Base-by-base conservation (phyloP, 2,888 invertebrate species). In the Aleiodes leptofemur region DNA sequence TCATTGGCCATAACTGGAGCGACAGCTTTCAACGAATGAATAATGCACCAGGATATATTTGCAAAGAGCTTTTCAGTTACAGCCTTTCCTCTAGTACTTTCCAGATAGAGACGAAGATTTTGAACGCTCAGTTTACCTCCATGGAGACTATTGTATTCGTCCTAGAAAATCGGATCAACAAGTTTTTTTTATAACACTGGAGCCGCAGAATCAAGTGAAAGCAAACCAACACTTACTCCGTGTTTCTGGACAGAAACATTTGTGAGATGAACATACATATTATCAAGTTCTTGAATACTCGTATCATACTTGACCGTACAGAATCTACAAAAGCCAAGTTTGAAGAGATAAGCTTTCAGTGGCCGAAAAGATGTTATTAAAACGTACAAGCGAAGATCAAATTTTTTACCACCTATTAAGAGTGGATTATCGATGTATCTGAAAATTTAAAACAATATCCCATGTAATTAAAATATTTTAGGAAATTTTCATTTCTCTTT, bases 221-320 rank as follows among this genome's bases (percentile, higher is more conserved):
- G 29, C 2, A 23, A 23, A 23, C 23, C 23, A 59, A 50, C 77
- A 90, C 92, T 90, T 90, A 95, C 95, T 81, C 98, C 98, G 87
- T 97, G 97, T 90, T 98, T 98, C 90, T 99, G 98, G n/a, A 98
- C 97, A 76, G 98, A 98, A 4, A 98, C 98, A 88, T 98, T 98
- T 11, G 98, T 98, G 72, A 98, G 92, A 91, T 98, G 98, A 72
- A 98, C 96, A 86, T 97, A 98, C 94, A 96, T 96, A 88, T 96
- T 97, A 89, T 97, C 97, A 82, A 96, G 90, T 88, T 96, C 96
- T 55, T 95, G 95, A 55, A 95, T 95, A 88, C 95, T 96, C 1
- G 95, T 96, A 87, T 97, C 96, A 87, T 98, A 98, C 88, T 98
- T 98, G 69, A 98, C 96, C 0, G 98, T 97, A 85, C 98, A 98